Conservation (phyloP, 2,888 invertebrate species). For the Drosophila rubida region DNA sequence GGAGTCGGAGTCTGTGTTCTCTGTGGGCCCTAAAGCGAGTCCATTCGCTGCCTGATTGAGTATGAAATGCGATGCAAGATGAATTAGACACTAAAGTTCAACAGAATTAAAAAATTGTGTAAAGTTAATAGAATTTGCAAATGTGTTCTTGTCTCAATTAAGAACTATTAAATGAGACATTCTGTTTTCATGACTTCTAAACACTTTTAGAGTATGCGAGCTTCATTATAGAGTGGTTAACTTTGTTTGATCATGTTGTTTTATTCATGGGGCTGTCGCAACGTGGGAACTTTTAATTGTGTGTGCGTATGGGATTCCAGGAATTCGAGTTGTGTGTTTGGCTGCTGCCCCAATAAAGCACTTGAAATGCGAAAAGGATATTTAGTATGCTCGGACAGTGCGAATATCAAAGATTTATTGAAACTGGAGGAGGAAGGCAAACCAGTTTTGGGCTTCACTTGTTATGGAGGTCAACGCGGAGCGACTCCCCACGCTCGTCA, state of each 20-base stretch:
- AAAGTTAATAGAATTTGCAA: no score
- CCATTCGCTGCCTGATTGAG: conserved; percentile 8
- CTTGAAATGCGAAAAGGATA: conserved; percentile 71
- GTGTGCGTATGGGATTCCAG: conserved; percentile 62
- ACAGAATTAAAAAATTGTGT: no score
- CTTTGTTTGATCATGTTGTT: conserved; percentile 46
- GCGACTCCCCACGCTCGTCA: not conserved
- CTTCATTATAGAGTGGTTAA: not conserved
- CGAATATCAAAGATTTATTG: conserved; percentile 74
- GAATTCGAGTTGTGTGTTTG: conserved; percentile 43
- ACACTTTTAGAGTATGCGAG: conserved; percentile 16
- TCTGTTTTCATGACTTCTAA: not conserved
- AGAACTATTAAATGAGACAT: no score
- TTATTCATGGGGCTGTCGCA: conserved; percentile 64
- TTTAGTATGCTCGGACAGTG: conserved; percentile 66
- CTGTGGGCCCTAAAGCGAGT: not conserved
- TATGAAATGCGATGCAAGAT: no score
- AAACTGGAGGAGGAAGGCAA: conserved; percentile 23
- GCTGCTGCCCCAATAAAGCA: conserved; percentile 41
- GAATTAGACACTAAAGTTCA: no score
- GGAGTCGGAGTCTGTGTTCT: conserved; percentile 14
- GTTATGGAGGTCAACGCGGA: conserved; percentile 34
- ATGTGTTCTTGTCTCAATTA: no score
- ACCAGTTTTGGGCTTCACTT: conserved; percentile 61
- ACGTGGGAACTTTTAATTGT: conserved; percentile 79